Base-by-base conservation (phyloP, 2,113 vertebrate species). In the Hyaena hyaena region DNA sequence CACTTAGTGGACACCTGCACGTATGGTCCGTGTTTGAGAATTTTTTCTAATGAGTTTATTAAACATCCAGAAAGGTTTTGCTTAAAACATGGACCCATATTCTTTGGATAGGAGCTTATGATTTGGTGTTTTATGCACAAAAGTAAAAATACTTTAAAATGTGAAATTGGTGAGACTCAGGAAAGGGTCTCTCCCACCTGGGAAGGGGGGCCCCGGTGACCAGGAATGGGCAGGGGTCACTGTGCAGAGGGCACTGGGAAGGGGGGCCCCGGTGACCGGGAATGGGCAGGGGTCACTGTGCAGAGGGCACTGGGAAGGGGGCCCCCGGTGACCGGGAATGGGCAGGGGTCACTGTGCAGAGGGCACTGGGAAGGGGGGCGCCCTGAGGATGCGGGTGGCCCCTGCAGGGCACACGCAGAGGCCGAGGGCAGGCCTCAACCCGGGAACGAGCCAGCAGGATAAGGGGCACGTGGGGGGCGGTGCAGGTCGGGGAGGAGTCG, bases 81-180 rank as follows among this genome's bases (percentile, higher is more conserved):
- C 15, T 91, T 71, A 84, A 92, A 88, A 63, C n/a, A 16, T 1
- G 6, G 4, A 48, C 73, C 53, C 11, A 4, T 87, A 1, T 71
- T 83, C 45, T 63, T 50, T 81, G 31, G 23, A 23, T 39, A 73
- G 73, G 33, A 61, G 63, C 28, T 35, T 55, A 19, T 21, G 26
- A 69, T 71, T 94, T 79, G 50, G 53, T n/a, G 73, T 83, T 92
- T 48, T 16, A 28, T 50, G 7, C 2, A 23, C 24, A 83, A 45
- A 94, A 79, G 35, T 93, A 79, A 83, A 76, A 65, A 50, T n/a
- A 50, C 26, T 53, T 94, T 77, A 12, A 91, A 86, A 76, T 8
- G 39, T 28, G 39, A 45, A 7, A 45, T 76, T 76, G 39, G 10
- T 8, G 48, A 77, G 74, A 50, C 50, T 79, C 15, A 2, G 28